Base-by-base conservation (phyloP, 2,113 vertebrate genomes). In the Nothocercus nigrocapillus region DNA sequence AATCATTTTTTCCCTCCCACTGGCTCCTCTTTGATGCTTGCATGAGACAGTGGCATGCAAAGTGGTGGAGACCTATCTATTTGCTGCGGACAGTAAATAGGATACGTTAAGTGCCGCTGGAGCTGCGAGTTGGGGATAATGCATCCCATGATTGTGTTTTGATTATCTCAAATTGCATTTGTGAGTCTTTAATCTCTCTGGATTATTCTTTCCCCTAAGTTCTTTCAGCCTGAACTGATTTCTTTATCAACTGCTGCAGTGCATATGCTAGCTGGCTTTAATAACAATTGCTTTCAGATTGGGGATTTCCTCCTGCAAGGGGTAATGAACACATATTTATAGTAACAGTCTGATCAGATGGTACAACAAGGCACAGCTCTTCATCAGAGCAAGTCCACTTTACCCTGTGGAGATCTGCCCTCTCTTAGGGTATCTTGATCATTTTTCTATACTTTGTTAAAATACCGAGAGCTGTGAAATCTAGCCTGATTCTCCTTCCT, bases 1-100 rank as follows among this genome's bases (percentile, higher is more conserved):
- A 73, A 72, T 54, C 3, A 0, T 40, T 68, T 80, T 76, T 76
- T 30, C 69, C 63, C 74, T 59, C 85, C 73, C 3, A 2, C 78
- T 80, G 88, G 20, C n/a, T 94, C 73, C 27, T 44, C 81, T 89
- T 74, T 77, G 85, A 69, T 87, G 91, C 38, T 75, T 32, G 78
- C 49, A 17, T 54, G 95, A 32, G 70, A 36, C 7, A 0, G 17
- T 28, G 64, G 80, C 4, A 0, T 79, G 77, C 63, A 73, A 63
- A 69, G 25, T 58, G 47, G 28, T 38, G 67, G 80, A 78, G 72
- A 62, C 12, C 84, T 51, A 74, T 36, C 61, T 28, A 16, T 51
- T 77, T 6, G 44, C 34, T 66, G 54, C 40, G 58, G 77, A 16
- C 44, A 63, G 45, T 64, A 53, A 90, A 70, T 25, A 18, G 45